Base-by-base conservation (phyloP, 2,797 vertebrate genomes). In the Melanotaenia pygmaea region DNA sequence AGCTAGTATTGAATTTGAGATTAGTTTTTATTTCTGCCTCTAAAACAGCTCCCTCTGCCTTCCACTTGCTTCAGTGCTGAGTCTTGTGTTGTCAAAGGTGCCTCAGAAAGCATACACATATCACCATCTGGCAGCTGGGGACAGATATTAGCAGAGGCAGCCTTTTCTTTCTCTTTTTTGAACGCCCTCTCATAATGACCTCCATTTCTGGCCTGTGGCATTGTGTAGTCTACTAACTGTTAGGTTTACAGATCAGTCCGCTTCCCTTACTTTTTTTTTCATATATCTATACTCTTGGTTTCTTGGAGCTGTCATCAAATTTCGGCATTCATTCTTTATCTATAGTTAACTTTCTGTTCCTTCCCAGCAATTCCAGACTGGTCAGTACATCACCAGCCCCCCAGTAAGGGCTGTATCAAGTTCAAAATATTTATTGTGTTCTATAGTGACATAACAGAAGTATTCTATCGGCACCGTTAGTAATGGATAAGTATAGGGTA, bases 1-100 rank as follows among this genome's bases (percentile, higher is more conserved):
- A 96, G 95, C 94, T 89, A 92, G 94, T 95, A 95, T 95, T 96
- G 96, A 96, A 96, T 97, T 95, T 94, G 94, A 96, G 95, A 96
- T 96, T 90, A 94, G 94, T 95, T 95, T 96, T 97, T 97, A 96
- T 96, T 96, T 96, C 93, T 93, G 92, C 88, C 93, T 92, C 93
- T 94, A 92, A 95, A 95, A 95, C 95, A 92, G 92, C 88, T 87
- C 85, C 83, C 83, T 87, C 80, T 87, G 83, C 87, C 68, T 88
- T 86, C 81, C 77, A 75, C 87, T 81, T 71, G 82, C 80, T 62
- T 58, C 59, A 57, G 68, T 60, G 82, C 84, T 34, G 86, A 83
- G 78, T 87, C 73, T 82, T 86, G 74, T 82, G 82, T 87, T 81
- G 88, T 91, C 76, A 79, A 81, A 84, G 78, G 78, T 76, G 72